These are phyloP conservation scores for Parnassius mnemosyne DNA, from an alignment of 2,888 invertebrate genomes.

Conservation along the genomic window DNA sequence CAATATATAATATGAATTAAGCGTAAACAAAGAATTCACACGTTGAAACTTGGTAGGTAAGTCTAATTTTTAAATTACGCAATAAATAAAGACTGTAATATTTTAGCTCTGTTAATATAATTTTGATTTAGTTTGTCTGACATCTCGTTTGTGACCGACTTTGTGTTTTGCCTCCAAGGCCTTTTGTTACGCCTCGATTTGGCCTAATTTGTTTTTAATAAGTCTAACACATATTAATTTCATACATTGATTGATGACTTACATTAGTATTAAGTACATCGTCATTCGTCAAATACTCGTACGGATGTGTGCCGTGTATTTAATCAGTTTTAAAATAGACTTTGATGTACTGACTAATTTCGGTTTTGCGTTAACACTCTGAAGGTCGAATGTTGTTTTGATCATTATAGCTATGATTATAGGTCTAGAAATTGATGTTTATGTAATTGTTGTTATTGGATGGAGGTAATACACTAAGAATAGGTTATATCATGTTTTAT, in stretches of 20 bases:
- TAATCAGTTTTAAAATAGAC: not conserved
- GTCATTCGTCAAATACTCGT: slow-evolving; percentile 22
- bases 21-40: not conserved
- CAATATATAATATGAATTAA: not conserved
- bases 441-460: no score
- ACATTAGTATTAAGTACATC: slow-evolving; percentile 28
- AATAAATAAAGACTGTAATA: not conserved
- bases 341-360: not conserved
- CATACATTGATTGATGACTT: slow-evolving; percentile 55
- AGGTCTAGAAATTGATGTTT: no score
- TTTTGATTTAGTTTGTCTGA: slow-evolving; percentile 3
- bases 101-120: slow-evolving; percentile 4
- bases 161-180: slow-evolving; percentile 39
- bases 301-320: slow-evolving; percentile 18
- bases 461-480: no score
- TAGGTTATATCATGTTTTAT: no score
- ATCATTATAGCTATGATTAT: no score
- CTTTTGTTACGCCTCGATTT: slow-evolving; percentile 33
- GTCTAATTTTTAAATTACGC: not conserved
- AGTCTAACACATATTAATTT: slow-evolving; percentile 38
- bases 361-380: not conserved
- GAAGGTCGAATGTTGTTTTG: no score
- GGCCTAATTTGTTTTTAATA: slow-evolving; percentile 64
- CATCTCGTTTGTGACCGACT: slow-evolving; percentile 4
- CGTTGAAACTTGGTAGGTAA: not conserved